A percentile compares a stretch with the other conserved stretches of the same genome.
Conservation (phyloP, 2,888 invertebrate genomes). For the Dryobota labecula region DNA sequence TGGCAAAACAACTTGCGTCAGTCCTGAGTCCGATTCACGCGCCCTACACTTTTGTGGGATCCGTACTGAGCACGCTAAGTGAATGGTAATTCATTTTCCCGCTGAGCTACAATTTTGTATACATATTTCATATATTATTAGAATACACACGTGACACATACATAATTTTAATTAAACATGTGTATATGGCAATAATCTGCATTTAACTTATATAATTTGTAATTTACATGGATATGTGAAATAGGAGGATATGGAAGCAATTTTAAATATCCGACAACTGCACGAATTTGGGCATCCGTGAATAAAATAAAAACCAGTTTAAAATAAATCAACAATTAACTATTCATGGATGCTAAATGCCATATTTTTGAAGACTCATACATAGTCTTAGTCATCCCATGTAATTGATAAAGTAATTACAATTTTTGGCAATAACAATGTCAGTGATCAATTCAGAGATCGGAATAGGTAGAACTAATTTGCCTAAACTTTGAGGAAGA, state of each 20-base stretch:
- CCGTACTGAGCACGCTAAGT: slow-evolving; percentile 30
- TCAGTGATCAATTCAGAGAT: too few species aligned
- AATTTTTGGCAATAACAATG: slow-evolving; percentile 25
- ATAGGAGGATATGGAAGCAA: background rate
- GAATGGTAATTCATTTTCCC: slow-evolving; percentile 51
- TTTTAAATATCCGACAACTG: background rate
- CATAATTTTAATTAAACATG: slow-evolving; percentile 6
- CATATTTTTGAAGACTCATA: slow-evolving; percentile 1
- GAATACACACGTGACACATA: slow-evolving; percentile 29
- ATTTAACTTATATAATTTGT: background rate
- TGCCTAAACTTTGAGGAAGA: too few species aligned
- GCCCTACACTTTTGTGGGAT: slow-evolving; percentile 56
- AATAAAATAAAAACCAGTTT: background rate
- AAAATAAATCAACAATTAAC: slow-evolving; percentile 1
- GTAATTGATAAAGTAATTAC: slow-evolving; percentile 6
- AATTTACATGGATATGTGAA: background rate
- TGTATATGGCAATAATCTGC: slow-evolving; percentile 8
- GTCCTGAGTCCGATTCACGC: slow-evolving; percentile 54
- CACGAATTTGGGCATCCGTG: background rate
- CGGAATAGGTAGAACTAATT: too few species aligned
- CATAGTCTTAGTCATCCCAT: slow-evolving; percentile 1
- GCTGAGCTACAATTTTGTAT: slow-evolving; percentile 11
- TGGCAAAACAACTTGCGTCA: slow-evolving; percentile 87
- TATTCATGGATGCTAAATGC: background rate
- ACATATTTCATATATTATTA: slow-evolving; percentile 28